Base-by-base conservation (phyloP, 2,888 invertebrate species). In the Clunio marinus region DNA sequence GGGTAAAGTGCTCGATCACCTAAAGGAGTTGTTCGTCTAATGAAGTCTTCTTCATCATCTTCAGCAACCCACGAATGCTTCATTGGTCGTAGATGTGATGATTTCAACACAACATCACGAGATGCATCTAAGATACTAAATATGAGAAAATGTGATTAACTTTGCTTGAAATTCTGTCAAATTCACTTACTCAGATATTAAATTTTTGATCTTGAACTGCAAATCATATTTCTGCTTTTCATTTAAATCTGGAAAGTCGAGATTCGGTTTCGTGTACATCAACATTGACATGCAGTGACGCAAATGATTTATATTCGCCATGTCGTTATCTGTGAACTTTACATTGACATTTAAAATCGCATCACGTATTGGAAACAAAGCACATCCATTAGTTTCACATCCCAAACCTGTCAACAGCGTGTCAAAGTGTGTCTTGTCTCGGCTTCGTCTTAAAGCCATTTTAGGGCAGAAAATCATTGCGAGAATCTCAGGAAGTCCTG, bases 351-450 rank as follows among this genome's bases (percentile, higher is more conserved):
- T 78, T 7, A 95, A 76, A 63, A 90, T 86, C 73, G 96, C 82
- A 77, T 97, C 96, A 77, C 95, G 93, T 72, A 93, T 90, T 7
- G 87, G 87, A 66, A 87, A 78, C 0, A 93, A 80, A 57, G 76
- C 73, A 20, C 81, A 81, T 0, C 81, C 83, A 1, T 73, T 72
- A 0, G 80, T 78, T 70, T 86, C 78, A 73, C 80, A 84, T 28
- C 96, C 96, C 8, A 96, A 81, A 0, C 96, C 96, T 77, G 93
- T 93, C 35, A 96, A 80, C 13, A 89, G 87, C 20, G 91, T 88
- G 37, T 86, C 88, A 75, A 91, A 90, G 22, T 84, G 82, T 0
- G 84, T 83, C 10, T 83, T 82, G 24, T 80, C 77, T 0, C 73
- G 69, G 73, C 88, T 86, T 28, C 87, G 83, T 70, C 90, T 86